Evolutionary conservation across 2,113 vertebrate genomes (phyloP).

Genomic region (Sisor rabdophorus): DNA sequence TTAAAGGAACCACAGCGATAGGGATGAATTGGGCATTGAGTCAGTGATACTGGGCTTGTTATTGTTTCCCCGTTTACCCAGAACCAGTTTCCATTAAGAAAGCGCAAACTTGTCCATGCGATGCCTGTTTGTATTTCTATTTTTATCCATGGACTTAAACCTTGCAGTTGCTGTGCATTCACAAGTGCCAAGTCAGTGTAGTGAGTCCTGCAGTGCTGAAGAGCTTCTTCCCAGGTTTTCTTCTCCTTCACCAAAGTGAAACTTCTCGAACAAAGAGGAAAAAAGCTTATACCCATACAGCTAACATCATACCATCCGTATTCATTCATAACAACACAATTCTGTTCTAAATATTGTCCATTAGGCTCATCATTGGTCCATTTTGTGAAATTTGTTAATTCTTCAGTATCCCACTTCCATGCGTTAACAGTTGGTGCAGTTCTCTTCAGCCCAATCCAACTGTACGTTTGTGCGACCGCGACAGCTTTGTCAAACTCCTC

Average conservation of each 20-base stretch:
- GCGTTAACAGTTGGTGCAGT: not conserved
- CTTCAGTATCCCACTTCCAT: constrained; percentile 37
- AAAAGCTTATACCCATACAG: accelerated
- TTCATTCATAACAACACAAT: not conserved
- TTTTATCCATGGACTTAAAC: not conserved
- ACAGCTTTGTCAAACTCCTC: not conserved
- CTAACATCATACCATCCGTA: not conserved
- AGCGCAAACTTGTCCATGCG: constrained; percentile 35
- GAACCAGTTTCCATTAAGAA: constrained; percentile 29
- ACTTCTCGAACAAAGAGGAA: constrained; percentile 1
- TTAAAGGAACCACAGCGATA: not conserved
- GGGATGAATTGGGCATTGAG: not conserved
- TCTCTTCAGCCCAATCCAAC: constrained; percentile 33
- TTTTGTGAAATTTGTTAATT: not conserved
- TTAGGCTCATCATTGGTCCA: not conserved
- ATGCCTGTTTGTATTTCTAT: not conserved
- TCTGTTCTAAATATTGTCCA: not conserved
- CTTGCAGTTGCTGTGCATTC: not conserved
- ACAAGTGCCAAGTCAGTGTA: constrained; percentile 13
- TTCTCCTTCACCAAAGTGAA: constrained; percentile 14
- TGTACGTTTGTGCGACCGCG: not conserved
- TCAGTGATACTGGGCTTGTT: not conserved
- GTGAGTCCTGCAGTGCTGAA: constrained; percentile 1
- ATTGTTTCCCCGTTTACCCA: not conserved
- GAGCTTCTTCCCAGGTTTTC: constrained; percentile 28